These are phyloP conservation scores for Epinotia demarniana DNA, from an alignment of 2,888 invertebrate species.

Conservation along the genomic window DNA sequence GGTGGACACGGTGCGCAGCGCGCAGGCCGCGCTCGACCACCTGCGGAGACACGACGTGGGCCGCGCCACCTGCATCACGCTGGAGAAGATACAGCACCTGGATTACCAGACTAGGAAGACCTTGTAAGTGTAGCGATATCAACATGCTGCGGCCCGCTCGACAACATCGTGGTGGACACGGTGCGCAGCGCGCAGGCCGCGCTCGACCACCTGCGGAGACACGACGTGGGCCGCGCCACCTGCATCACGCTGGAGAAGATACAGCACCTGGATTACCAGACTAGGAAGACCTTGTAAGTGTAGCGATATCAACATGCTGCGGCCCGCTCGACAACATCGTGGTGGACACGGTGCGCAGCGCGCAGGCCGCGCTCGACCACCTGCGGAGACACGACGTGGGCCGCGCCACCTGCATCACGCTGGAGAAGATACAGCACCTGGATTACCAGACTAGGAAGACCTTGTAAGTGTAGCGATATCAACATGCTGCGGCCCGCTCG, in stretches of 20 bases:
- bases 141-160: too few relatives aligned
- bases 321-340: not conserved
- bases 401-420: slow-evolving; percentile 89
- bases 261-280: slow-evolving; percentile 78
- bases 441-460: slow-evolving; percentile 52
- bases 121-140: too few relatives aligned
- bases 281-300: slow-evolving; percentile 62
- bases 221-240: slow-evolving; percentile 92
- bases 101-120: too few relatives aligned
- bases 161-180: slow-evolving; percentile 94
- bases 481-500: slow-evolving; percentile 95
- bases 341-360: slow-evolving; percentile 86
- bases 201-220: slow-evolving; percentile 91
- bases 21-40: too few relatives aligned
- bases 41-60: too few relatives aligned
- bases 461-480: slow-evolving; percentile 74
- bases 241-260: slow-evolving; percentile 96
- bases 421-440: slow-evolving; percentile 88
- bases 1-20: too few relatives aligned
- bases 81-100: too few relatives aligned
- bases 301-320: not conserved
- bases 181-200: slow-evolving; percentile 89
- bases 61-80: too few relatives aligned
- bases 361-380: slow-evolving; percentile 92
- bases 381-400: slow-evolving; percentile 87